phyloP scores from a whole-genome alignment of 2,113 vertebrate genomes.

The Thomomys bottae region DNA sequence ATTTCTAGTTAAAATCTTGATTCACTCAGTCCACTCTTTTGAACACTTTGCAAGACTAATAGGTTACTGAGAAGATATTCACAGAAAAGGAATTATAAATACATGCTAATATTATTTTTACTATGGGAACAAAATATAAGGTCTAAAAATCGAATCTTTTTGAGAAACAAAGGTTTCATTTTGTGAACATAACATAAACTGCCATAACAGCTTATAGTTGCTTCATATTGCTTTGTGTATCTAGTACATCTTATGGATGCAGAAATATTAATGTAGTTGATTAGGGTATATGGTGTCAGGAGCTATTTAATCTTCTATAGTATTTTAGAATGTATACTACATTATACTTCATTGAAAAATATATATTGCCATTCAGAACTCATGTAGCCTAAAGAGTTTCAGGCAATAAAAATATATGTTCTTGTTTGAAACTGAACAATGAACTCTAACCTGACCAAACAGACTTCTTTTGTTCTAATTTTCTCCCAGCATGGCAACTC shows the following conservation, averaged over 20 bases:
- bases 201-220: not conserved
- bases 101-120: not conserved
- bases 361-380: not conserved
- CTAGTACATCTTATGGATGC: not conserved
- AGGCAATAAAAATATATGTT: not conserved
- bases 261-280: slow-evolving; percentile 6
- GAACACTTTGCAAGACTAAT: not conserved
- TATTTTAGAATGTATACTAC: not conserved
- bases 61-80: not conserved
- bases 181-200: not conserved
- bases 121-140: not conserved
- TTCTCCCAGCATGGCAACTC: not conserved
- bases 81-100: not conserved
- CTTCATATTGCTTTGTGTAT: not conserved
- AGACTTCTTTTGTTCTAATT: not conserved
- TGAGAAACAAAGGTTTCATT: not conserved
- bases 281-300: not conserved
- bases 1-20: not conserved
- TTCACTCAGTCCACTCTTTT: not conserved
- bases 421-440: not conserved
- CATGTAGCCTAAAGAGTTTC: not conserved
- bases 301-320: not conserved
- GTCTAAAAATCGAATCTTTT: not conserved
- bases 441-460: not conserved
- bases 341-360: not conserved